Conservation (phyloP, 2,888 invertebrate genomes). For the Sarcophaga carnaria region DNA sequence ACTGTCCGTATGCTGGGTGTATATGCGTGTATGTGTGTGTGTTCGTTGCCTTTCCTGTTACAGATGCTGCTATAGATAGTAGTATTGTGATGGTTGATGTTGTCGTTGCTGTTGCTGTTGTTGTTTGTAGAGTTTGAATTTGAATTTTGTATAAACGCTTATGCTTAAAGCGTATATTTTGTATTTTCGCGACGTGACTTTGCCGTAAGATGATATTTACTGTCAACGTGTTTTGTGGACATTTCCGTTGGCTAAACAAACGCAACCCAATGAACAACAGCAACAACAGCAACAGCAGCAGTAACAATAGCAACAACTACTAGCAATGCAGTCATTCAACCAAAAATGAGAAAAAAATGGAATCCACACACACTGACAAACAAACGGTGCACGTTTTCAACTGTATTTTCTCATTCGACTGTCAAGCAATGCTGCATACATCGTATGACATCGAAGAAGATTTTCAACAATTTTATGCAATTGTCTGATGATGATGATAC, state of each 20-base stretch:
- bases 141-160: constrained; percentile 51
- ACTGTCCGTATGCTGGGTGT: background rate
- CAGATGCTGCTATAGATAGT: background rate
- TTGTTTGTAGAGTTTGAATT: background rate
- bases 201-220: constrained; percentile 68
- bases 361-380: background rate
- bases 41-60: constrained; percentile 7
- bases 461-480: constrained; percentile 39
- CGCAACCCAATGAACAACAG: constrained; percentile 1
- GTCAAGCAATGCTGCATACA: background rate
- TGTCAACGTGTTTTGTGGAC: constrained; percentile 67
- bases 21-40: constrained; percentile 4
- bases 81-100: constrained; percentile 1
- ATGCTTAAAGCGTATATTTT: constrained; percentile 62
- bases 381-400: background rate
- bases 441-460: constrained; percentile 35
- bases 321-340: background rate
- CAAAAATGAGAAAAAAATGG: background rate
- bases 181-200: constrained; percentile 69
- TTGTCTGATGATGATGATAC: too few species aligned
- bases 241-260: constrained; percentile 61
- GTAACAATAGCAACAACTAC: background rate
- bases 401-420: background rate
- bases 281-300: background rate
- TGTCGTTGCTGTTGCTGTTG: constrained; percentile 22